Base-by-base conservation (phyloP, 2,113 vertebrate species). In the Scortum barcoo region DNA sequence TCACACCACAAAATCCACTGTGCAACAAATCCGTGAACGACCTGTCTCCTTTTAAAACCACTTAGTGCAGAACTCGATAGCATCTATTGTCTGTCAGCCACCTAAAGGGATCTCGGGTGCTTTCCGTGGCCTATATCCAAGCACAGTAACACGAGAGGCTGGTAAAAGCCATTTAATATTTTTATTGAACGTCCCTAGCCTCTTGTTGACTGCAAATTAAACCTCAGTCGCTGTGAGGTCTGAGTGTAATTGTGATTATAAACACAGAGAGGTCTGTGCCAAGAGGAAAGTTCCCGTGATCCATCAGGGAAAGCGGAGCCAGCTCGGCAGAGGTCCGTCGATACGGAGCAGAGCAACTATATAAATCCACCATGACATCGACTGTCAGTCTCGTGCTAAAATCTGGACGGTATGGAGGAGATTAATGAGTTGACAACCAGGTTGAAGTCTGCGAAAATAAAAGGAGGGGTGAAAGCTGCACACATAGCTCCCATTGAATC, bases 131-230 rank as follows among this genome's bases (percentile, higher is more conserved):
- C 12, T 5, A 54, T 57, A 50, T 84, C 77, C 19, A 56, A 75
- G 67, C 46, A 20, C 38, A 40, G 50, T 7, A 3, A 17, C 20
- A 40, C 66, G 40, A 61, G 11, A 71, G 42, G 62, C 53, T 22
- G 76, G 56, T 72, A 62, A 87, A 86, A 78, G 46, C 73, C 50
- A 46, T 63, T 73, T 57, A 20, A 60, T 74, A 65, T 67, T 73
- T 87, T 87, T 85, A 85, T 79, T 82, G 81, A 85, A 85, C 48
- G 62, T 77, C 74, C 60, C 36, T 22, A 24, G 69, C 26, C 78
- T 72, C 81, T 72, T 73, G 72, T 82, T 79, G 81, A 80, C 87
- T 81, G 53, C 46, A 84, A 83, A 93, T 85, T 76, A 76, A 79
- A 89, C 70, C 76, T 79, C 56, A 71, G 83, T 78, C 77, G 80